These are phyloP conservation scores for Aphis gossypii DNA, from an alignment of 1,140 invertebrate genomes.

Conservation along the genomic window DNA sequence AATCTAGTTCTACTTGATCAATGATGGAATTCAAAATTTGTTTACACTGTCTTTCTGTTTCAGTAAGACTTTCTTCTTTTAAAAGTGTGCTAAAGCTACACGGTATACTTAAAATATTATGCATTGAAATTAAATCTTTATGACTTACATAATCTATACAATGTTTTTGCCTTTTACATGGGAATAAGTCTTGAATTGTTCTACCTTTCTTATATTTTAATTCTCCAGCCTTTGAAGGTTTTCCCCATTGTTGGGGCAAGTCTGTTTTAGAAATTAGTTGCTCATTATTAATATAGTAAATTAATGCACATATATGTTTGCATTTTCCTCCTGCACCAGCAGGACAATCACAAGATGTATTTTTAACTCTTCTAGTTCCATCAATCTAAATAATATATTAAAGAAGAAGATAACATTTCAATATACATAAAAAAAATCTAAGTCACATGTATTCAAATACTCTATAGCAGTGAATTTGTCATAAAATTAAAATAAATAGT, in stretches of 20 bases:
- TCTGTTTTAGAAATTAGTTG: background rate
- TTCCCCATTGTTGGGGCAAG: slow-evolving; percentile 1
- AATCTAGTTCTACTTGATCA: background rate
- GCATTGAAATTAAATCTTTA: background rate
- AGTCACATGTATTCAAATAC: background rate
- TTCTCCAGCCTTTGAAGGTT: background rate
- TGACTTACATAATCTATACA: background rate
- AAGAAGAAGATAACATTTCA: background rate
- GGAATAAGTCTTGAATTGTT: slow-evolving; percentile 15
- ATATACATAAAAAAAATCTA: slow-evolving; percentile 3
- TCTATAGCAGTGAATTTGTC: too few species aligned
- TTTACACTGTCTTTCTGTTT: background rate
- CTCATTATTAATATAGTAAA: slow-evolving; percentile 16
- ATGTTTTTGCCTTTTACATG: background rate
- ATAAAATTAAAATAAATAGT: too few species aligned
- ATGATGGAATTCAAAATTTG: background rate
- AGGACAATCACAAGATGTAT: slow-evolving; percentile 13
- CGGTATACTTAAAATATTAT: slow-evolving; percentile 12
- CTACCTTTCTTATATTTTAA: slow-evolving; percentile 11
- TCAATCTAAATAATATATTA: slow-evolving; percentile 15
- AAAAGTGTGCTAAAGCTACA: background rate
- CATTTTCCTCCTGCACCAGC: background rate
- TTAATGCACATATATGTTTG: slow-evolving; percentile 20
- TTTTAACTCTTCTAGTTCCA: slow-evolving; percentile 2
- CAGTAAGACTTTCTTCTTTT: background rate